Evolutionary conservation across 2,797 vertebrate species (phyloP), one percentile per base, ranked within the genome.

Genomic region (Sebastes oblongus): DNA sequence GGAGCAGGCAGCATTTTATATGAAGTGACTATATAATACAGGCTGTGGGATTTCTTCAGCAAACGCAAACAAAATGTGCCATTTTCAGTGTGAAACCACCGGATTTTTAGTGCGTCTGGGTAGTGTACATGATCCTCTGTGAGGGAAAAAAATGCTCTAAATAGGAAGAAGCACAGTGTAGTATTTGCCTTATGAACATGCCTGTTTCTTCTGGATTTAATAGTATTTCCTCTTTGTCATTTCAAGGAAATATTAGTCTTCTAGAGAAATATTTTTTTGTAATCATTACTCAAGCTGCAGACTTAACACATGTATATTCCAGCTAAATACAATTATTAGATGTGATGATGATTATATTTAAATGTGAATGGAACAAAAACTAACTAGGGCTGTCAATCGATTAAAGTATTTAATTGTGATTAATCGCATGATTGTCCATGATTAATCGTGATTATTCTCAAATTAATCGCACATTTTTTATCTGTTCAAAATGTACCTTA

Each of bases 281-380:
- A 29, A 24, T 67, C 4, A 3, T 20, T 2, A 8, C 58, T 32
- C 10, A 6, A 4, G 27, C 52, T 78, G n/a, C 20, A 34, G 8
- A 1, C 5, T 22, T 14, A 39, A 39, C 36, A 39, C 36, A 14
- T 39, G 13, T 39, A 39, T 39, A 0, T 39, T 14, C 13, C 36
- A 39, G 36, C 36, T 1, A 39, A 39, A 39, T 39, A 39, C 13
- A 39, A 39, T 39, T 39, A 18, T 25, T 29, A 29, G 58, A 52
- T 60, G 13, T 30, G 25, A 56, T 34, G n/a, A 58, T 60, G 14
- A 30, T 22, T 10, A 14, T 74, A 18, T 83, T 76, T 64, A 50
- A 77, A 79, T 78, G 20, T 66, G 12, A 86, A 27, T 80, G 72
- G 50, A 83, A 65, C 13, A 55, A 50, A 66, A 30, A 32, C 9